Evolutionary conservation across 2,888 invertebrate species (phyloP).

Genomic region (Zygaena filipendulae): DNA sequence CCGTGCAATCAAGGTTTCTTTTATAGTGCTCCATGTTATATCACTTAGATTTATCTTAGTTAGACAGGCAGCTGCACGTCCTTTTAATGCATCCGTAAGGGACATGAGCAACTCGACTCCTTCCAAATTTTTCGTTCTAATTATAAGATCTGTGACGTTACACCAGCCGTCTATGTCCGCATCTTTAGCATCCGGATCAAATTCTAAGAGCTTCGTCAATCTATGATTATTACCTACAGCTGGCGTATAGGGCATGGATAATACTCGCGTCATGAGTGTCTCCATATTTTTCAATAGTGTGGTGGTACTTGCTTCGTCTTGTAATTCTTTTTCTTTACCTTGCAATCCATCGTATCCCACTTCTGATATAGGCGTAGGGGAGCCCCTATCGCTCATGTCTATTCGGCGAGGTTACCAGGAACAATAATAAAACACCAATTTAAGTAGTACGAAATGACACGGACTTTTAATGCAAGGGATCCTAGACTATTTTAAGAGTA

Average conservation of each 20-base stretch:
- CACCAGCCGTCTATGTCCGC: conserved; percentile 20
- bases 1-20: conserved; percentile 12
- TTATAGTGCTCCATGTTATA: conserved; percentile 11
- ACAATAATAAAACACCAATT: no score
- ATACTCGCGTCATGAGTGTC: no score
- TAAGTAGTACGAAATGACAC: no score
- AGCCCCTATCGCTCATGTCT: no score
- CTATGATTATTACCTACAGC: no score
- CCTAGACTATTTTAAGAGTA: no score
- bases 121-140: conserved; percentile 10
- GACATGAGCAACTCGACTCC: conserved; percentile 18
- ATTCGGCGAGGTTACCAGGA: no score
- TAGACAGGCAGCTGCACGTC: conserved; percentile 15
- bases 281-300: conserved; percentile 1
- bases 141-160: conserved; percentile 13
- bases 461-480: no score
- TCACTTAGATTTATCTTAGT: conserved; percentile 13
- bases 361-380: no score
- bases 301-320: neutral
- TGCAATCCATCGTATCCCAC: no score
- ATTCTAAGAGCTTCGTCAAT: conserved; percentile 11
- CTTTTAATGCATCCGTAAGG: conserved; percentile 15
- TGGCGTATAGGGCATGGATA: no score
- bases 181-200: conserved; percentile 16
- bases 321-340: no score